Base-by-base conservation (phyloP, 2,888 invertebrate species). In the Drosophila maculinotata region DNA sequence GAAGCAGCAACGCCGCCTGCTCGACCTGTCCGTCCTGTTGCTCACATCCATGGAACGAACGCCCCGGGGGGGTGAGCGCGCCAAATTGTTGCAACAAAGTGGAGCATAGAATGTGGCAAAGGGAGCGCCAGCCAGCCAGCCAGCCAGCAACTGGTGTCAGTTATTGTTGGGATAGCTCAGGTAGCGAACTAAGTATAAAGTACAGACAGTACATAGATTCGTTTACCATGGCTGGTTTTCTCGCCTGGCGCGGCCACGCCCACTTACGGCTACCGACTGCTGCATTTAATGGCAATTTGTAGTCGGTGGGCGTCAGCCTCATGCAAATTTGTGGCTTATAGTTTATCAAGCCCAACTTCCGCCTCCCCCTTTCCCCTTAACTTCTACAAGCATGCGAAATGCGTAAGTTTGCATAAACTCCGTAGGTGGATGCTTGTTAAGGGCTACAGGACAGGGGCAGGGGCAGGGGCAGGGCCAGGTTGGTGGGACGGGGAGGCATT, bases 261-360 rank as follows among this genome's bases (percentile, higher is more conserved):
- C 77, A 39, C 68, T 52, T 33, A 14, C 30, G 35, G 26, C 41
- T 25, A 31, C 42, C 30, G 72, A 54, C 72, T 67, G 70, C 74
- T 83, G 87, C 87, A 69, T 81, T 87, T 84, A 82, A 87, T 82
- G 69, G 85, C 87, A 87, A 82, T 87, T 82, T 82, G 87, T 84
- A 87, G 85, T 81, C 72, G 68, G 82, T 66, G 87, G 78, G 79
- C 72, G 45, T 59, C 48, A 48, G 72, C 71, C 49, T 57, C 85
- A 82, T 82, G 87, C 81, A 87, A 82, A 82, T 82, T 82, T 87
- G 81, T 87, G 87, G 81, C 81, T 82, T 82, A 82, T 73, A 82
- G 85, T 87, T 81, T 84, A 87, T 82, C 81, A 82, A 78, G 82
- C 79, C 62, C 30, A 58, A 65, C 66, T 62, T 47, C 33, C 60